These are phyloP conservation scores for Serilophus lunatus DNA, from an alignment of 2,113 vertebrate species.

Conservation along the genomic window DNA sequence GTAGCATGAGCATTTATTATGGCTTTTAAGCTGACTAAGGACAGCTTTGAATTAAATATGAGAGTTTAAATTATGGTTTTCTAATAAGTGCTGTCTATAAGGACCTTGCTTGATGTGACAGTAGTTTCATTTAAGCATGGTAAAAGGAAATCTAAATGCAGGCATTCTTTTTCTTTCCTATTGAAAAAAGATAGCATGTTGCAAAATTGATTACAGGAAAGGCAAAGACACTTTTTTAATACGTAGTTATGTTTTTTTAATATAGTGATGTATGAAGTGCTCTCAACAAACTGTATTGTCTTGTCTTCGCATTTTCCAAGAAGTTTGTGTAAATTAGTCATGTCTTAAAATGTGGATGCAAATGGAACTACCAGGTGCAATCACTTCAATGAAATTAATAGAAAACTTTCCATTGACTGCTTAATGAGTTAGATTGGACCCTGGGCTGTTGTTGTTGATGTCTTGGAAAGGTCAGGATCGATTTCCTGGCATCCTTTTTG, in stretches of 20 bases:
- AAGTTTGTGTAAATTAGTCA: not conserved
- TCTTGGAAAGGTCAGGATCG: slow-evolving; percentile 19
- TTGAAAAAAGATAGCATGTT: not conserved
- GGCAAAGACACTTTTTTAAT: not conserved
- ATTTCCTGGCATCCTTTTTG: slow-evolving; percentile 28
- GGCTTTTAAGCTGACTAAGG: slow-evolving; percentile 15
- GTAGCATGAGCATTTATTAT: not conserved
- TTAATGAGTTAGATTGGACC: slow-evolving; percentile 17
- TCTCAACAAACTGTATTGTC: not conserved
- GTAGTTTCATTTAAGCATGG: not conserved
- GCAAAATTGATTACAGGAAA: not conserved
- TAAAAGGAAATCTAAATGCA: not conserved
- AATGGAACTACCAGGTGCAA: not conserved
- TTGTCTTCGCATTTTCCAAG: not conserved
- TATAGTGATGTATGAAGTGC: not conserved
- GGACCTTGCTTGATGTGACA: not conserved
- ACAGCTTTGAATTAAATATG: not conserved
- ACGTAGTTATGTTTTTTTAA: not conserved
- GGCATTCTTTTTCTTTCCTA: not conserved
- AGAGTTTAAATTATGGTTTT: not conserved
- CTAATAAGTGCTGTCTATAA: not conserved
- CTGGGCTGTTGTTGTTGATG: not conserved
- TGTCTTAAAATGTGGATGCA: not conserved
- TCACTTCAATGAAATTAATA: not conserved
- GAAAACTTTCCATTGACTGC: slow-evolving; percentile 16